Evolutionary conservation across 2,113 vertebrate species (phyloP), one percentile per base, ranked within the genome.

Genomic region (Pyrgilauda ruficollis): DNA sequence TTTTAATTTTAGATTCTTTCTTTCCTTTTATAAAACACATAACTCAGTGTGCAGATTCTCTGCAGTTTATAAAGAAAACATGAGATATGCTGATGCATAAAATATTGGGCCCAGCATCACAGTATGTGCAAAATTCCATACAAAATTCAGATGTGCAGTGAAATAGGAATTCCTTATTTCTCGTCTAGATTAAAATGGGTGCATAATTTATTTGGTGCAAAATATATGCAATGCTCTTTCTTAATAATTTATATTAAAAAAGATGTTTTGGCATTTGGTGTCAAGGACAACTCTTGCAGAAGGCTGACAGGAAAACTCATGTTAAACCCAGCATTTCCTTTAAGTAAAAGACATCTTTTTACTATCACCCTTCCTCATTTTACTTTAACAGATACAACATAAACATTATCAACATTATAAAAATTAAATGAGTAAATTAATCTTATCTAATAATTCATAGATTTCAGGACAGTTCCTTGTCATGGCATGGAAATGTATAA

Each of bases 61-160:
- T 70, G 82, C 68, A 95, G 91, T 96, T 95, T 95, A 96, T 97
- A 96, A 97, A 97, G 90, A 97, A 97, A 97, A 96, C 90, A 96
- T 97, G 93, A 96, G 92, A 94, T 94, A 96, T 75, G 69, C 68
- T 96, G 90, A 96, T 96, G 96, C 93, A 96, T 95, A 96, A 97
- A 97, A 96, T 96, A 97, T 94, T 92, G 88, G 64, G 73, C 61
- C 90, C 76, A 89, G 73, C 77, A 88, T 93, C 79, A 84, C 89
- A 94, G 83, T 85, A 96, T 93, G 87, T 92, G 80, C 68, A 96
- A 94, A 96, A 96, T 96, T 95, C 91, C 82, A 90, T 95, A 94
- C 76, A 96, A 94, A 92, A 95, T 96, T 95, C 94, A 97, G 85
- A 90, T 95, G 52, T 95, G 58, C 16, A 0, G 73, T 88, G 68